Base-by-base conservation (phyloP, 2,888 invertebrate species). In the Pyrrhosoma nymphula region DNA sequence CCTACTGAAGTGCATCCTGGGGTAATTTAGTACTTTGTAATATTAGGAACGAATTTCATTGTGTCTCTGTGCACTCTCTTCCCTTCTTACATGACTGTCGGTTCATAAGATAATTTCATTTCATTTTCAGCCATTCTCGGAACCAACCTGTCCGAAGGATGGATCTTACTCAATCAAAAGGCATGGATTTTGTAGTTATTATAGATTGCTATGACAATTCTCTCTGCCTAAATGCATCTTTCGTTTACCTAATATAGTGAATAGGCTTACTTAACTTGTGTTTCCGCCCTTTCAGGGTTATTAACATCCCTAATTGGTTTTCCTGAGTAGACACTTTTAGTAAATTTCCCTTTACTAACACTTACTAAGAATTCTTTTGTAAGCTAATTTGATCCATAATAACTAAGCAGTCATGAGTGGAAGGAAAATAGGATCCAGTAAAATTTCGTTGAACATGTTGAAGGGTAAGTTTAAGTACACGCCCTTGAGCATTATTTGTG, bases 371-470 rank as follows among this genome's bases (percentile, higher is more conserved):
- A 26, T n/a, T 75, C 8, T 47, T 75, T 39, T 47, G 63, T 18
- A 75, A 20, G 47, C 69, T 93, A 69, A 69, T 93, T 93, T 63
- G 69, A 18, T 93, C 69, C 69, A 69, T 75, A 93, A 55, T 89
- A 82, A 82, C 56, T 89, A 55, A 93, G 26, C 69, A 93, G 47
- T 75, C 93, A 95, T 95, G 95, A 95, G 95, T 47, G 95, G 88
- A 95, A 95, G 90, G 63, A 89, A 90, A 90, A 69, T 90, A 95
- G 82, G 95, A 60, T 96, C 97, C 39, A 96, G 96, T 60, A 97
- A 97, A 96, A 96, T 97, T 93, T 96, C 97, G 26, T 96, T 97
- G 95, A 96, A 96, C 95, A 97, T 97, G 97, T 96, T 97, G 95
- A 97, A 96, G 96, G 97, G 97, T 97, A 96, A 96, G 95, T 95